Conservation (phyloP, 2,888 invertebrate genomes). For the Cinara cedri region DNA sequence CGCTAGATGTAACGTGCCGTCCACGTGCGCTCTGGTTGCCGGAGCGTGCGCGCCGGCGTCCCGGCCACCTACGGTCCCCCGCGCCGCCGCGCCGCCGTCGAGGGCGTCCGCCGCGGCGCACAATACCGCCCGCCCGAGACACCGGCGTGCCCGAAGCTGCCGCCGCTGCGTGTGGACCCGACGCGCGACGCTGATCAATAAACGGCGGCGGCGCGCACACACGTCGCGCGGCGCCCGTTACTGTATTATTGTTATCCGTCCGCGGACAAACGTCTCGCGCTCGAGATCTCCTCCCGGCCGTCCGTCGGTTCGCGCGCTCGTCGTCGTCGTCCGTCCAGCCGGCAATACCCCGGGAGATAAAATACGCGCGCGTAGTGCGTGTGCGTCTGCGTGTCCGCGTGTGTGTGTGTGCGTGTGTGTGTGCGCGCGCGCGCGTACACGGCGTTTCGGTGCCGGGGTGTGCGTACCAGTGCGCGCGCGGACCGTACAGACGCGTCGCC, state of each 20-base stretch:
- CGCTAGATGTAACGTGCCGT: conserved; percentile 25
- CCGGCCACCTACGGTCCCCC: not conserved
- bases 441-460: not conserved
- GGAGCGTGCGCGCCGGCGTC: not conserved
- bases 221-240: conserved; percentile 1
- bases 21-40: conserved; percentile 44
- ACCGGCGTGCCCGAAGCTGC: not conserved
- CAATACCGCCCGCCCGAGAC: not conserved
- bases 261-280: not conserved
- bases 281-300: not conserved
- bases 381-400: not conserved
- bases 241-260: too few relatives aligned
- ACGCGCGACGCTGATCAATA: conserved; percentile 42
- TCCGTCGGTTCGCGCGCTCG: not conserved
- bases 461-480: too few relatives aligned
- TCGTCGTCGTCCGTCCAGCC: not conserved
- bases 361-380: not conserved
- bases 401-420: not conserved
- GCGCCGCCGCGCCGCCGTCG: not conserved
- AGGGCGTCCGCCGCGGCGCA: not conserved
- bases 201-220: conserved; percentile 33
- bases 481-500: not conserved
- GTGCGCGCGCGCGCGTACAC: not conserved
- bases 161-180: not conserved
- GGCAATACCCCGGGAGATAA: conserved; percentile 1